Base-by-base conservation (phyloP, 2,113 vertebrate genomes). In the Dasyprocta punctata region DNA sequence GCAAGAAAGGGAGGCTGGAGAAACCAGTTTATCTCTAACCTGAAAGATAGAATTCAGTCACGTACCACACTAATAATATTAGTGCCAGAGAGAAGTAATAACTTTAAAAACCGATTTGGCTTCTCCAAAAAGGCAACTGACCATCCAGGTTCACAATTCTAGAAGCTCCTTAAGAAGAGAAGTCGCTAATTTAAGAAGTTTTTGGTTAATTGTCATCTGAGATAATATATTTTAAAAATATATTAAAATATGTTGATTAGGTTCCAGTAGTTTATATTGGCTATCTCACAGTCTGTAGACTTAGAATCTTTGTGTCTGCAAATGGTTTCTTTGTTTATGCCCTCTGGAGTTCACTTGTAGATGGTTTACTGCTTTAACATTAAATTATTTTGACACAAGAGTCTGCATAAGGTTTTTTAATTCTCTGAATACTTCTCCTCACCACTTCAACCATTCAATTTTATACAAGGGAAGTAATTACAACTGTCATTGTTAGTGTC, bases 371-470 rank as follows among this genome's bases (percentile, higher is more conserved):
- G n/a, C 58, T 88, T 88, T 77, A 81, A 56, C 52, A 82, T n/a
- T 44, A 92, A 92, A 78, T 78, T 38, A 82, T 75, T 98, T 95
- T 82, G 86, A 95, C 83, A 90, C 22, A 90, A 75, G 33, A 92
- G 11, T 2, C 75, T 92, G 8, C 2, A 30, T 10, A 54, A 90
- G 65, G 26, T 60, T 86, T 77, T 47, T 8, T 16, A 81, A 88
- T 90, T 88, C 75, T 94, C 77, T 47, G 36, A 86, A 58, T 17
- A 47, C 24, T 20, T n/a, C 38, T 26, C 20, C 19, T n/a, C 5
- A 7, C 17, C 11, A 44, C 47, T 94, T 86, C 28, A 71, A 7
- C 22, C 44, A n/a, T 81, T 81, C 38, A 24, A 44, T 94, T 92
- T 92, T 92, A 36, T 85, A 44, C 61, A 81, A 84, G 90, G 90